Base-by-base conservation (phyloP, 2,113 vertebrate genomes). In the Herpetotheres cachinnans region DNA sequence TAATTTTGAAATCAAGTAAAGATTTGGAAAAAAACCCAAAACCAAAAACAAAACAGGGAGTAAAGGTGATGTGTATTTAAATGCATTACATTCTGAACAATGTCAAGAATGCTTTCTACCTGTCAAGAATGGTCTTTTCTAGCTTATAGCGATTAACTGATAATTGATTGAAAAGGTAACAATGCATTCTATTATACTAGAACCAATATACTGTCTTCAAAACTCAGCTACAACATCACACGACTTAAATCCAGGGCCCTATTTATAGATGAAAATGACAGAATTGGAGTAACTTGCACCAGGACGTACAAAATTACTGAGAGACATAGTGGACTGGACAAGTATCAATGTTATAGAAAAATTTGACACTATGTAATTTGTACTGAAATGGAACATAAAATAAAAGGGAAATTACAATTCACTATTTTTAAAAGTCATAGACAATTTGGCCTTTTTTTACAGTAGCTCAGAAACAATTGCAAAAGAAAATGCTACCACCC, bases 41-140 rank as follows among this genome's bases (percentile, higher is more conserved):
- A 42, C 1, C 1, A n/a, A 15, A 46, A 36, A 54, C 0, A 50
- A 0, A 84, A 26, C 12, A 52, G 14, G 2, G 14, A 74, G 15
- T 66, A 91, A 86, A 79, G 13, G 14, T n/a, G 29, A 58, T 47
- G 11, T 11, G 15, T 63, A 50, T 73, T 62, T 86, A 89, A 86
- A 93, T 34, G 16, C 14, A 69, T 32, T 55, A 74, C 21, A 40
- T 59, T 74, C 40, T 81, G 70, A 55, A 24, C 12, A 42, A 63
- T 11, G 26, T 74, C 24, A 93, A 95, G 40, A 89, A 63, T 15
- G 29, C 2, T 76, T 78, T 58, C 16, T 61, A 12, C 44, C 55
- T 72, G 14, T 55, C 10, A 6, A 49, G 40, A 82, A 66, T 2
- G 1, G 3, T 87, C 24, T 59, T 67, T 54, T 44, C 30, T 15